Evolutionary conservation across 2,888 invertebrate genomes (phyloP).

Genomic region (Epistrophella euchroma): DNA sequence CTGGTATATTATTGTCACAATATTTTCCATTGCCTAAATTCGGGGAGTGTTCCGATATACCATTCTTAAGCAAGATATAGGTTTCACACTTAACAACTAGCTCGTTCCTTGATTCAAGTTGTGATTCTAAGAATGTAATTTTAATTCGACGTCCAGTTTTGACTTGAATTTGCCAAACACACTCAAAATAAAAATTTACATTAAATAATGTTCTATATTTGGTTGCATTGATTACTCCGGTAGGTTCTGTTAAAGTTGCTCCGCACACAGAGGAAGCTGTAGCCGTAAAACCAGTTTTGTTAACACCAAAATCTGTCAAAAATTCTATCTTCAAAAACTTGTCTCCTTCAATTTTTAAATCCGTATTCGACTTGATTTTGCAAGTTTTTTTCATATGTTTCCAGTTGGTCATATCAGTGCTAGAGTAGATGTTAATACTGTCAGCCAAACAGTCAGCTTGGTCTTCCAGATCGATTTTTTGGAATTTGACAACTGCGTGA

Average conservation of each 20-base stretch:
- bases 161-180: constrained; percentile 91
- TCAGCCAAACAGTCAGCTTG: constrained; percentile 86
- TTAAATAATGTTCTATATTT: constrained; percentile 5
- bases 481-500: constrained; percentile 87
- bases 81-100: constrained; percentile 80
- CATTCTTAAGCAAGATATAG: constrained; percentile 87
- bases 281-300: constrained; percentile 89
- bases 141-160: constrained; percentile 89
- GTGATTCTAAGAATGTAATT: constrained; percentile 86
- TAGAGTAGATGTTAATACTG: constrained; percentile 86
- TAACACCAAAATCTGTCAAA: constrained; percentile 86
- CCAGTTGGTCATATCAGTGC: constrained; percentile 85
- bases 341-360: constrained; percentile 81
- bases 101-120: constrained; percentile 83
- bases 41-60: constrained; percentile 89
- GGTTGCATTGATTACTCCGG: constrained; percentile 85
- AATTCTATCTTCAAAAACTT: constrained; percentile 89
- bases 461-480: constrained; percentile 87
- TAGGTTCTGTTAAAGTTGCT: constrained; percentile 85
- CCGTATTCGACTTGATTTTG: constrained; percentile 82
- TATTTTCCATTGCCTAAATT: constrained; percentile 91
- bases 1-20: constrained; percentile 81
- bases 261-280: constrained; percentile 88
- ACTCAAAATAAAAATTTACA: constrained; percentile 81
- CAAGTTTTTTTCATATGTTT: constrained; percentile 86